Base-by-base conservation (phyloP, 37 sponge, comb jelly and placozoan genomes). In the Crambe crambe region DNA sequence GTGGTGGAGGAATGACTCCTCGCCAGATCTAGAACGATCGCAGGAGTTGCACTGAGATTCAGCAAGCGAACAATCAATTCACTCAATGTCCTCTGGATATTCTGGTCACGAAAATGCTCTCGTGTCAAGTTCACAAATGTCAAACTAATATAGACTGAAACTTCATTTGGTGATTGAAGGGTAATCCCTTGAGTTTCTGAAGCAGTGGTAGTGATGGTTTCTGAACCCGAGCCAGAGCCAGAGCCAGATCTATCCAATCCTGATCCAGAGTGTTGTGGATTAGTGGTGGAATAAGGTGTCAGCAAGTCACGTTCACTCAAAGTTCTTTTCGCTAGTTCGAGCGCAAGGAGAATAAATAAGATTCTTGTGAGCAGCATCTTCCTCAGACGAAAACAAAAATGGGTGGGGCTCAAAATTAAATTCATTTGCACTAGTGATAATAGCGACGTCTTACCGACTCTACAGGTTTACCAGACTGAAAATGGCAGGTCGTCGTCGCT, bases 401-500 rank as follows among this genome's bases (percentile, higher is more conserved):
- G 51, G 51, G 51, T 47, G 51, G 51, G 51, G 51, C 51, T 47
- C 51, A 47, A 47, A 47, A 47, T 47, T 12, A 12, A 47, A n/a
- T n/a, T n/a, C n/a, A n/a, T n/a, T n/a, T n/a, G n/a, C n/a, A n/a
- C n/a, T n/a, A n/a, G n/a, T n/a, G n/a, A n/a, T n/a, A n/a, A n/a
- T n/a, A n/a, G n/a, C n/a, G n/a, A n/a, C n/a, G n/a, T n/a, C n/a
- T n/a, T n/a, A n/a, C n/a, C n/a, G n/a, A n/a, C n/a, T n/a, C n/a
- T n/a, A n/a, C n/a, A n/a, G n/a, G n/a, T n/a, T n/a, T n/a, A n/a
- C n/a, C n/a, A n/a, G n/a, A n/a, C 12, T 47, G 12, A 47, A 47
- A 20, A 82, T 82, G 82, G 73, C 82, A 27, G 73, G 31, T 20
- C 25, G 37, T 29, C 70, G 65, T 65, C 57, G 74, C 23, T 70